Conservation (phyloP, 2,888 invertebrate species). For the Epinotia ramella region DNA sequence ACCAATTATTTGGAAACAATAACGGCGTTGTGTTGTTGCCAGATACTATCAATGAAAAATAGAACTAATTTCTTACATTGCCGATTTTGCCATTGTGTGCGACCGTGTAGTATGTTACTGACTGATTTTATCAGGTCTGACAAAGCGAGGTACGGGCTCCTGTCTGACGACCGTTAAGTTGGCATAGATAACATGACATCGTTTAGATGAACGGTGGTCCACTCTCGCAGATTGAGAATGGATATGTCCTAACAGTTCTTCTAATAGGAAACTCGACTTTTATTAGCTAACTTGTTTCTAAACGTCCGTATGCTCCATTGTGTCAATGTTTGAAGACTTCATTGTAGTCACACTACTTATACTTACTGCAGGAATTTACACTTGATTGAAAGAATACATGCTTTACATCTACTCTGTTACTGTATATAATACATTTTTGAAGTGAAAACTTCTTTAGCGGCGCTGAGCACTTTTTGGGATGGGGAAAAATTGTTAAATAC, state of each 20-base stretch:
- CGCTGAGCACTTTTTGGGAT: too few relatives aligned
- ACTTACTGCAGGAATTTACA: slow-evolving; percentile 1
- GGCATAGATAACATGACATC: slow-evolving; percentile 75
- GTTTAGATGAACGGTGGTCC: slow-evolving; percentile 59
- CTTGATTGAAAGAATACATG: neutral
- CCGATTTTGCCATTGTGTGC: slow-evolving; percentile 21
- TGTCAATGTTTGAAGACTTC: neutral
- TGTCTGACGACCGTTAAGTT: slow-evolving; percentile 69
- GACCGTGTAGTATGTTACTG: slow-evolving; percentile 1
- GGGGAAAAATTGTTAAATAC: too few relatives aligned
- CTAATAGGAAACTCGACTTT: slow-evolving; percentile 33
- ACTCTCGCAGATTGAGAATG: slow-evolving; percentile 50
- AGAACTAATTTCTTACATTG: slow-evolving; percentile 16
- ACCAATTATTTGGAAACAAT: neutral
- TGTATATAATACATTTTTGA: too few relatives aligned
- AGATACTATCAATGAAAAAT: slow-evolving; percentile 3
- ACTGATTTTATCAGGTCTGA: slow-evolving; percentile 56
- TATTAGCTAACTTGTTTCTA: slow-evolving; percentile 19
- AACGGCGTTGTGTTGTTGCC: neutral
- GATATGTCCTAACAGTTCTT: slow-evolving; percentile 48
- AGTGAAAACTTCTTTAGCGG: too few relatives aligned
- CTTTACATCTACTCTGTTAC: neutral
- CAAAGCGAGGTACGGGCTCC: slow-evolving; percentile 63
- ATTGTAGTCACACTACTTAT: slow-evolving; percentile 9
- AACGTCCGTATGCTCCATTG: slow-evolving; percentile 5